phyloP scores from a whole-genome alignment of 2,888 invertebrate species.

The Hartigia nigra region DNA sequence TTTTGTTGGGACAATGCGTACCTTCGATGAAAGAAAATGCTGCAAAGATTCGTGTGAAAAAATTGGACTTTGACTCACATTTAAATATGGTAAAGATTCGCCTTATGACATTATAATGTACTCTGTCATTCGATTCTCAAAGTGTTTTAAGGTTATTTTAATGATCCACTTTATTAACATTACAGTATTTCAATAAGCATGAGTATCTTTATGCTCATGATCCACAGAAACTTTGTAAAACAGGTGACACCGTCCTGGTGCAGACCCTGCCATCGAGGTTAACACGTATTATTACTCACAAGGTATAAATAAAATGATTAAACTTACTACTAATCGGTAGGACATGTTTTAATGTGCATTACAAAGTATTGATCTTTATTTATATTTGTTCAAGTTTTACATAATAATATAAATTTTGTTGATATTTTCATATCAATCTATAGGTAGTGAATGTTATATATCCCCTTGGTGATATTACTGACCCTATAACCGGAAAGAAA shows the following conservation, averaged over 20 bases:
- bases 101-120: conserved; percentile 20
- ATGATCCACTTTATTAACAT: conserved; percentile 37
- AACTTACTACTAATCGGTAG: neutral
- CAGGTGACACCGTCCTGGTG: conserved; percentile 85
- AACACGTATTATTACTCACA: conserved; percentile 82
- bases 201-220: conserved; percentile 82
- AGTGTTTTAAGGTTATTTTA: conserved; percentile 40
- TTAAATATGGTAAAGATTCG: conserved; percentile 77
- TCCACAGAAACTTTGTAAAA: conserved; percentile 80
- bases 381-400: neutral
- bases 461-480: conserved; percentile 85
- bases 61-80: conserved; percentile 80
- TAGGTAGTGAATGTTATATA: conserved; percentile 80
- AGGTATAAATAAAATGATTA: conserved; percentile 58
- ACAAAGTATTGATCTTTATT: neutral
- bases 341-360: neutral
- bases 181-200: conserved; percentile 82
- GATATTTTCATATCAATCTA: neutral
- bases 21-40: conserved; percentile 83
- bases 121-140: conserved; percentile 2
- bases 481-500: conserved; percentile 86
- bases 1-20: conserved; percentile 80
- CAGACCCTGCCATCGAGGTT: conserved; percentile 78
- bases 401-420: neutral
- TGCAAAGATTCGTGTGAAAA: conserved; percentile 81